Evolutionary conservation across 92 coral and sea anemone species (phyloP).

Genomic region (Umimayanthus kanabou): DNA sequence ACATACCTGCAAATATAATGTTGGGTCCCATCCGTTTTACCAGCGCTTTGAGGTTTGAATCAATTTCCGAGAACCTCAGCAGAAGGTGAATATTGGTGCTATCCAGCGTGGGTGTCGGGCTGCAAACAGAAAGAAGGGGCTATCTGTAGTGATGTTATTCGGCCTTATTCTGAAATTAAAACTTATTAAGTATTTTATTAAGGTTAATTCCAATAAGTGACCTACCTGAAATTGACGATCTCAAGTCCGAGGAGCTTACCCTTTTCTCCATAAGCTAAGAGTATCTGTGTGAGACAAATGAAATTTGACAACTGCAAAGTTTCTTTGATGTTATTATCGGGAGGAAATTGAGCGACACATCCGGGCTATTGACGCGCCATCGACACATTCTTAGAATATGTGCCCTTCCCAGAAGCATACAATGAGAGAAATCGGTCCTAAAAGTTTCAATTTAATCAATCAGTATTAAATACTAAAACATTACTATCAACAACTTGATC

Average conservation of each 20-base stretch:
- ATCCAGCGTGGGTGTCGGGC: background rate
- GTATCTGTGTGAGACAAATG: background rate
- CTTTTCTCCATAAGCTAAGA: background rate
- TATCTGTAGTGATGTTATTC: too few species aligned
- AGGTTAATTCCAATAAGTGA: too few species aligned
- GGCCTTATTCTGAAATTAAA: background rate
- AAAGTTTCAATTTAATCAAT: too few species aligned
- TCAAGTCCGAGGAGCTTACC: background rate
- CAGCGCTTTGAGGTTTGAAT: background rate
- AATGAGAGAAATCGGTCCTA: too few species aligned
- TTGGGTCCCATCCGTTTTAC: background rate
- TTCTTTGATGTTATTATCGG: too few species aligned
- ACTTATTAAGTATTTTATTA: background rate
- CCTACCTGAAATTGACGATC: background rate
- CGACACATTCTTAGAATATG: too few species aligned
- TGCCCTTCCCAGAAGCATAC: too few species aligned
- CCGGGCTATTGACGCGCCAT: too few species aligned
- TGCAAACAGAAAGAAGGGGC: background rate
- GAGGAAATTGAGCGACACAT: too few species aligned
- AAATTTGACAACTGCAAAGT: background rate
- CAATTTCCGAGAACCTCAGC: background rate
- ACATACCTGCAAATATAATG: background rate
- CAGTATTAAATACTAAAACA: too few species aligned
- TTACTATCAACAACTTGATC: too few species aligned
- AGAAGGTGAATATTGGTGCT: background rate